phyloP scores from a whole-genome alignment of 2,797 vertebrate species.

The Rachycentron canadum region DNA sequence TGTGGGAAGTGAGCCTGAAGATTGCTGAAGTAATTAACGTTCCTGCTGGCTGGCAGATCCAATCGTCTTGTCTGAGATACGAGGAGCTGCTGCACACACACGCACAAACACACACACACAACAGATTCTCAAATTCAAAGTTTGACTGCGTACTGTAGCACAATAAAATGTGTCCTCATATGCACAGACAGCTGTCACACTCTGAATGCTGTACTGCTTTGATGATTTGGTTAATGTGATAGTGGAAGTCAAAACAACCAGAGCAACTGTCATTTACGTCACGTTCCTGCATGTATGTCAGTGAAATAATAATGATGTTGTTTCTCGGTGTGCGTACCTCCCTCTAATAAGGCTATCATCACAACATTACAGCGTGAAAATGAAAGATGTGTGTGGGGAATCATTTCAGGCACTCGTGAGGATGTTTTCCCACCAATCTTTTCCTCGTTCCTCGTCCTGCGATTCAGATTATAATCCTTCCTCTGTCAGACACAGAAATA shows the following conservation, averaged over 20 bases:
- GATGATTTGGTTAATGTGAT: conserved; percentile 68
- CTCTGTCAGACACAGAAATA: conserved; percentile 32
- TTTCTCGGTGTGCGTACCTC: conserved; percentile 13
- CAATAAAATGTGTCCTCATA: conserved; percentile 60
- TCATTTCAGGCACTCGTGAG: background rate
- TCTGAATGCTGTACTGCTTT: conserved; percentile 54
- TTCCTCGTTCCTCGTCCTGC: conserved; percentile 17
- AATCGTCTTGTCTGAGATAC: conserved; percentile 64
- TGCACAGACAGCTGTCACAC: conserved; percentile 74
- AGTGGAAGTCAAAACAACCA: conserved; percentile 59
- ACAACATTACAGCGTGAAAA: conserved; percentile 9
- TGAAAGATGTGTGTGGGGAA: background rate
- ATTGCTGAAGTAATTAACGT: conserved; percentile 81
- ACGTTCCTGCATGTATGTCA: conserved; percentile 45
- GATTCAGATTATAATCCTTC: conserved; percentile 29
- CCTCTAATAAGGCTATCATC: conserved; percentile 43
- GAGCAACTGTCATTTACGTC: conserved; percentile 48
- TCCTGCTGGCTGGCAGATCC: conserved; percentile 77
- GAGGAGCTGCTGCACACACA: conserved; percentile 14
- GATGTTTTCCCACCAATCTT: background rate
- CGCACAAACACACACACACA: conserved; percentile 10
- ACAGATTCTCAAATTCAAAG: conserved; percentile 60
- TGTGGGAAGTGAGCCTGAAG: conserved; percentile 74
- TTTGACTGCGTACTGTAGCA: conserved; percentile 64
- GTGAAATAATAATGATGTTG: conserved; percentile 51